Evolutionary conservation across 2,113 vertebrate genomes (phyloP), one percentile per base, ranked within the genome.

Genomic region (Telmatochromis sp.): DNA sequence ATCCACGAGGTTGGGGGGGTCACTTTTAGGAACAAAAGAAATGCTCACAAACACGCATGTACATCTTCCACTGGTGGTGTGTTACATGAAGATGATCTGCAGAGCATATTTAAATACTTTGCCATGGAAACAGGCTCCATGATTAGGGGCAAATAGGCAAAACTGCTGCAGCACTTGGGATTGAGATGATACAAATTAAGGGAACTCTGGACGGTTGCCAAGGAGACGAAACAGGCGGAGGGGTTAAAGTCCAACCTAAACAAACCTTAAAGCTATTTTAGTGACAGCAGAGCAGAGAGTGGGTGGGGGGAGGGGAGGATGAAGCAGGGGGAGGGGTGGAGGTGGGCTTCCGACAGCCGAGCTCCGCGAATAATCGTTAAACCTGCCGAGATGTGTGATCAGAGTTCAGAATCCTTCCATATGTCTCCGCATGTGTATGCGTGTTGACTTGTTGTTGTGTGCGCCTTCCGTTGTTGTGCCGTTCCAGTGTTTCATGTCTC

Each of bases 201-300:
- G 88, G 85, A 96, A 96, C 91, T 93, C 85, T 88, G 95, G 94
- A 82, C 85, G 57, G 95, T 96, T 94, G 85, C 93, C 94, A 92
- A 88, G 95, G 95, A 91, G 94, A 96, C 92, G 88, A 28, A 85
- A 89, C 88, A 91, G 92, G 90, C 87, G 60, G 70, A 58, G 86
- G 88, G 96, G 95, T 96, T 93, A 96, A 95, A 96, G 96, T 96
- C 96, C 95, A 95, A 93, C 91, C 91, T 94, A 95, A 96, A 96
- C 95, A 96, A 94, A 96, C 95, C 94, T 96, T 94, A 93, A 92
- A 95, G 95, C 95, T 95, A 95, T 95, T 96, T 95, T 93, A 94
- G 94, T 95, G 93, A 93, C 92, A 91, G 91, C 55, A 23, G 80
- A 79, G 54, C 79, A 17, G 82, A 17, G 85, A 55, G 88, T 85